Evolutionary conservation across 2,797 vertebrate genomes (phyloP), one percentile per base, ranked within the genome.

Genomic region (Poecilia gillii): DNA sequence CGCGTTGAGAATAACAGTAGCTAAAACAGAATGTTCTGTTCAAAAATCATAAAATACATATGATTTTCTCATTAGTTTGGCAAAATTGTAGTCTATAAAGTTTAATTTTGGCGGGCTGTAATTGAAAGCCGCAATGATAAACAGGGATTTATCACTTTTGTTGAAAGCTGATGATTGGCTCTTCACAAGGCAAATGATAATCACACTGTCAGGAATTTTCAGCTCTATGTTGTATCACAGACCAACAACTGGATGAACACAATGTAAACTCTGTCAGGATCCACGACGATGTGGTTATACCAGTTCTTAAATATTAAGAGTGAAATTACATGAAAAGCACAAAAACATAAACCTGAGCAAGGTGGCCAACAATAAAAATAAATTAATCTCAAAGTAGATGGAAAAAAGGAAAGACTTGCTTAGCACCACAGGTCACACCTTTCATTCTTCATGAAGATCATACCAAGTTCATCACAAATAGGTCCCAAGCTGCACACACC

Each of bases 111-210:
- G 53, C 73, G 41, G 57, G 43, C 59, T 57, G 53, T 86, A 78
- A 83, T 85, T 81, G 74, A 85, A 83, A 88, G 75, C 72, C 46
- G 46, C 72, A 77, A 73, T 66, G 46, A 41, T 80, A 84, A 66
- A 88, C 5, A 0, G 49, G 87, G 45, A 84, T 77, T 70, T 46
- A 85, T 85, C 77, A 73, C 74, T 81, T 75, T 88, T 64, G 83
- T 87, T 79, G 76, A 79, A 88, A 83, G 59, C 33, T 51, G 13
- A 81, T 80, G 78, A 80, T 79, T 16, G 13, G 72, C 57, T 49
- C 82, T 74, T 76, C 77, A 75, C 12, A 23, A 76, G 66, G 9
- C 75, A 86, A 39, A 57, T 51, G 23, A 45, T 72, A 84, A 85
- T 88, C 81, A 86, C 51, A 85, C 18, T 20, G 62, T 33, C 28